Evolutionary conservation across 2,113 vertebrate genomes (phyloP).

Genomic region (Anolis carolinensis): DNA sequence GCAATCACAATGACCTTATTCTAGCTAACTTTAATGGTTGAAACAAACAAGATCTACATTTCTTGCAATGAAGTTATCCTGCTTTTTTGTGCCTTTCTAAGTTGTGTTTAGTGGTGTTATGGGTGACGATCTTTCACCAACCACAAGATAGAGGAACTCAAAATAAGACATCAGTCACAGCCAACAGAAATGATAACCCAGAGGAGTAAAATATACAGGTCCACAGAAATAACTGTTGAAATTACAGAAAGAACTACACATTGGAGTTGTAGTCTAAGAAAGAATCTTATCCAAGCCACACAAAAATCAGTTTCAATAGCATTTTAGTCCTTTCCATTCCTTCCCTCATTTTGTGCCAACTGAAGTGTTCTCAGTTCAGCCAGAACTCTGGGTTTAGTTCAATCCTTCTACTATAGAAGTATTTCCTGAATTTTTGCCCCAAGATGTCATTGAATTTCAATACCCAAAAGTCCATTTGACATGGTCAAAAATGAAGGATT

Average conservation of each 20-base stretch:
- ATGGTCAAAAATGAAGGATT: no score
- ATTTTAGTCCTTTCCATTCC: neutral
- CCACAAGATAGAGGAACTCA: neutral
- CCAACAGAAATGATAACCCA: neutral
- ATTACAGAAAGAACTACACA: no score
- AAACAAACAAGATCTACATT: neutral
- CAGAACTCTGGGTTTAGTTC: neutral
- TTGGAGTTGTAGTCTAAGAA: no score
- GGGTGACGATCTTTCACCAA: neutral
- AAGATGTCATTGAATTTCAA: no score
- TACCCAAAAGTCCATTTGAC: no score
- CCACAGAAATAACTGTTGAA: neutral
- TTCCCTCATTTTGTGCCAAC: neutral
- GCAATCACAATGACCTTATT: neutral
- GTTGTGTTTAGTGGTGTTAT: neutral
- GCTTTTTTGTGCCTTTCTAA: neutral
- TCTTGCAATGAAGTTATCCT: neutral
- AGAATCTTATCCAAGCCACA: no score
- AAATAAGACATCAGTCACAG: neutral
- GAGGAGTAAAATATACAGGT: neutral
- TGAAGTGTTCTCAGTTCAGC: neutral
- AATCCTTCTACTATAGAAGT: neutral
- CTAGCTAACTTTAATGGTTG: neutral
- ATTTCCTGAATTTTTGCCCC: no score
- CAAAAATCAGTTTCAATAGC: neutral